Evolutionary conservation across 2,888 invertebrate species (phyloP).

Genomic region (Myathropa florea): DNA sequence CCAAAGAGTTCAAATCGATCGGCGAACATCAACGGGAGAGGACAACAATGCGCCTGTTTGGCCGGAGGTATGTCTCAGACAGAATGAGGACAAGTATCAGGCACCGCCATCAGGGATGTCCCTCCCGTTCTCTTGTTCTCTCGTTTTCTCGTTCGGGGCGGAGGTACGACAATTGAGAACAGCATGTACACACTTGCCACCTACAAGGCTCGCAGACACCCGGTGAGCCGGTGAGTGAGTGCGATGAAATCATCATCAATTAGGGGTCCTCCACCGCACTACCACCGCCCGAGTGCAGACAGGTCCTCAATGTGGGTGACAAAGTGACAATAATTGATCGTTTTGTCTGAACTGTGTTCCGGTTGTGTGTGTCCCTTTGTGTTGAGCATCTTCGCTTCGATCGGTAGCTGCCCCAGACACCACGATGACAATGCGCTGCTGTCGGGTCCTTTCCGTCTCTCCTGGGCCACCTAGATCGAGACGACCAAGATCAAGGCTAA

Average conservation of each 20-base stretch:
- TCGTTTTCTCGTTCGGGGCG: neutral
- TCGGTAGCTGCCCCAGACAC: constrained; percentile 34
- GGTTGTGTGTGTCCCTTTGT: constrained; percentile 50
- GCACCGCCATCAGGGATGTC: constrained; percentile 60
- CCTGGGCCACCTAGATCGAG: constrained; percentile 64
- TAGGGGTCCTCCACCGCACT: constrained; percentile 70
- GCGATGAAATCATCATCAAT: constrained; percentile 72
- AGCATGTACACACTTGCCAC: constrained; percentile 68
- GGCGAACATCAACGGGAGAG: constrained; percentile 52
- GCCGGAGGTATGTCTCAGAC: constrained; percentile 45
- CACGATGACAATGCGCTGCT: constrained; percentile 16
- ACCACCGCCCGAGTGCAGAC: constrained; percentile 72
- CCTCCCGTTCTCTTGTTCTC: constrained; percentile 6
- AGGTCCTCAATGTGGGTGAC: constrained; percentile 73
- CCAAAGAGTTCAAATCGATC: constrained; percentile 55
- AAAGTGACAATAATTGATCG: constrained; percentile 73
- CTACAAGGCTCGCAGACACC: constrained; percentile 52
- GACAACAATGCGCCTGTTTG: constrained; percentile 27
- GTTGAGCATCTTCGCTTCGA: constrained; percentile 28
- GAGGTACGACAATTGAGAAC: constrained; percentile 58
- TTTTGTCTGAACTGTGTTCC: constrained; percentile 71
- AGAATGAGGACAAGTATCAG: constrained; percentile 43
- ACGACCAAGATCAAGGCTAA: constrained; percentile 50
- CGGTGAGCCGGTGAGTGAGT: constrained; percentile 63
- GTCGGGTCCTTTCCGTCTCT: constrained; percentile 12